Percentiles rank a stretch among this genome's conserved stretches.
phyloP scores from a whole-genome alignment of 2,113 vertebrate genomes.

The Chrysochloris asiatica region DNA sequence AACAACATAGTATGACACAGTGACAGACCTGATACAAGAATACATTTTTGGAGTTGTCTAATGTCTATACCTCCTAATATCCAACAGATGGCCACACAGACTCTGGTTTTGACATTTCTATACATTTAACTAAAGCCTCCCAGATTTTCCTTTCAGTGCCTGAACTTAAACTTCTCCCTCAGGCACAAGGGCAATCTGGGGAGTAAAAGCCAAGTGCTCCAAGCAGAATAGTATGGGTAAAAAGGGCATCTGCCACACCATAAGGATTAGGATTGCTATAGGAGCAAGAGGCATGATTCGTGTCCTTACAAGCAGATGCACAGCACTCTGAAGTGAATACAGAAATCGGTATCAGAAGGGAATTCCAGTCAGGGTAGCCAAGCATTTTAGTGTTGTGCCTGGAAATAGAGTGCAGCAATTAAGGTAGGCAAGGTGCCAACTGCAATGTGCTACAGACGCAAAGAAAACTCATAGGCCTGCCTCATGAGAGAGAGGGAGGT shows the following conservation, averaged over 20 bases:
- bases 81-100: not conserved
- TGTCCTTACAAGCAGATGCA: not conserved
- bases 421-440: not conserved
- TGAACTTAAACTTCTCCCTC: not conserved
- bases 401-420: not conserved
- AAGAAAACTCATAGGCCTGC: not conserved
- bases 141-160: constrained; percentile 29
- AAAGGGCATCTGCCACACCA: not conserved
- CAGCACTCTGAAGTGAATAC: not conserved
- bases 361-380: not conserved
- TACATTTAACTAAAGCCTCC: not conserved
- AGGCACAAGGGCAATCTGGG: not conserved
- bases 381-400: not conserved
- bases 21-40: not conserved
- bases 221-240: not conserved
- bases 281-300: not conserved
- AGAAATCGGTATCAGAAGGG: not conserved
- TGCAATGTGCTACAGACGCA: not conserved
- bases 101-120: not conserved
- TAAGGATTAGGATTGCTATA: not conserved
- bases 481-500: not conserved
- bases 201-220: not conserved
- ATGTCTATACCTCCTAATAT: not conserved
- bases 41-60: not conserved
- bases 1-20: not conserved